Percentiles rank a stretch among this genome's conserved stretches.
These are phyloP conservation scores for Tethea ocularis DNA, from an alignment of 2,888 invertebrate species.

Conservation along the genomic window DNA sequence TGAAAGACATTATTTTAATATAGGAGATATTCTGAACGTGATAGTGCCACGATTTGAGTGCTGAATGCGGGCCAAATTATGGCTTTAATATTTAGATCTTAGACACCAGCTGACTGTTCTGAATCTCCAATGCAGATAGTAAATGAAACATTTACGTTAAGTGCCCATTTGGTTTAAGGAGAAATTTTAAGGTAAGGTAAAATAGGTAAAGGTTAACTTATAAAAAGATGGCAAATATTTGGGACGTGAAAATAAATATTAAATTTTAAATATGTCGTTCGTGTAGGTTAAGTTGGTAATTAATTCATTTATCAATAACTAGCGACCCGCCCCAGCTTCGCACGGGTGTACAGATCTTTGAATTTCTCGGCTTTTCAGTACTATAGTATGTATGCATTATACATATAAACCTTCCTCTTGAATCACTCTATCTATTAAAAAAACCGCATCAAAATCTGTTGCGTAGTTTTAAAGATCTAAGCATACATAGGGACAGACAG, in stretches of 20 bases:
- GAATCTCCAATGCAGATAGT: not conserved
- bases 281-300: not conserved
- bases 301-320: not conserved
- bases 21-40: not conserved
- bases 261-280: not conserved
- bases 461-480: no score
- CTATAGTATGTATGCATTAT: no score
- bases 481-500: no score
- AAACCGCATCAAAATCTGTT: no score
- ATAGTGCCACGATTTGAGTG: not conserved
- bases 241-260: no score
- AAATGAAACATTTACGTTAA: not conserved
- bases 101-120: not conserved
- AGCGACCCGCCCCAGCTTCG: no score
- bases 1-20: not conserved
- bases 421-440: no score
- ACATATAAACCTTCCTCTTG: no score
- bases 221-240: not conserved
- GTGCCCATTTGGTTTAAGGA: not conserved
- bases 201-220: not conserved
- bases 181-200: not conserved
- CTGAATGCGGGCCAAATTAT: not conserved
- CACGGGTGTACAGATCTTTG: no score
- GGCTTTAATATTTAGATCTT: not conserved
- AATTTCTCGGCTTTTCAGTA: no score